Base-by-base conservation (phyloP, 2,113 vertebrate genomes). In the Chlorodrepanis virens region DNA sequence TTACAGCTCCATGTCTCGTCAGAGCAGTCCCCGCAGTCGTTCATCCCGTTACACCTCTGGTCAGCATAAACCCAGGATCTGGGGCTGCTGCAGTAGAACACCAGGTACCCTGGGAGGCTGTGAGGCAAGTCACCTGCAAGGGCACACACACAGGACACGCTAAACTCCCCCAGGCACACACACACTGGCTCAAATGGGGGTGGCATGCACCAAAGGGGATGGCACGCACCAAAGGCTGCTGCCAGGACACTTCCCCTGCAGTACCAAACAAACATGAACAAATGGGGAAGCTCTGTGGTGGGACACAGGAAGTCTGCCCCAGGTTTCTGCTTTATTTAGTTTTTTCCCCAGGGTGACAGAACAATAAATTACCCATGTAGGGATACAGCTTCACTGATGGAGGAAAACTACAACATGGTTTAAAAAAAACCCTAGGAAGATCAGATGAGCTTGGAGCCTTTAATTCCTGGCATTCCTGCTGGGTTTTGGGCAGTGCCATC, bases 11-110 rank as follows among this genome's bases (percentile, higher is more conserved):
- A 96, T 5, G 47, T 87, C 88, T 98, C 98, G 0, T 99, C 98
- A 0, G 98, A 99, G 89, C 98, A 99, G 94, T 99, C 98, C 35
- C 98, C 98, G 0, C 98, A 99, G 94, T 98, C 96, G 5, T 99
- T 99, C 76, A 95, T 60, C 6, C 98, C 80, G 0, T 98, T 84
- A 33, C 98, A 98, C 82, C 91, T 97, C 69, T 96, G 96, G 76
- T 98, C 98, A 0, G 97, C 97, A 13, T 98, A 98, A 95, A 98
- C 92, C 98, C 98, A 98, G 85, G 69, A 65, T 0, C 4, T 12
- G 1, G 93, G 96, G 79, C 98, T 83, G 35, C 98, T 93, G 57
- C 98, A 99, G 68, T 1, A 68, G 93, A 98, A 98, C 76, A 98
- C 87, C 37, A 98, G 96, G 85, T 96, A 77, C 14, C 67, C 71